Conservation (phyloP, 2,888 invertebrate species). For the Cordilura impudica region DNA sequence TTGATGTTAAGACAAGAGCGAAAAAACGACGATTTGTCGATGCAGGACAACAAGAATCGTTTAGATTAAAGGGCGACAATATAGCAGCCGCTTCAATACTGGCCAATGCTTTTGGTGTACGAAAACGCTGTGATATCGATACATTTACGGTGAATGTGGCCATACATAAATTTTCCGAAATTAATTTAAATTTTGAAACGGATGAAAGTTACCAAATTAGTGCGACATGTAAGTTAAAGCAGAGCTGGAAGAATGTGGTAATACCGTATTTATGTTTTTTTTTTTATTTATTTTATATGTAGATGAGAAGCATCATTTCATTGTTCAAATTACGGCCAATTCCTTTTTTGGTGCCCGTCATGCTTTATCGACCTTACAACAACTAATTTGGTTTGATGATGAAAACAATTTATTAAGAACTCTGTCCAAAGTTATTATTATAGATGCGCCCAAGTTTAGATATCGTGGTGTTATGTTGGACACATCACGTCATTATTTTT, state of each 20-base stretch:
- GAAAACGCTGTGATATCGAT: conserved; percentile 72
- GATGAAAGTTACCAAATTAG: conserved; percentile 87
- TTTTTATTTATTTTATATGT: too few relatives aligned
- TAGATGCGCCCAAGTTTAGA: conserved; percentile 86
- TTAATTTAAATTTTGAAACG: conserved; percentile 82
- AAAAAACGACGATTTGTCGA: conserved; percentile 54
- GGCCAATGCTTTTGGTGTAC: conserved; percentile 66
- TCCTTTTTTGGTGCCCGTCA: conserved; percentile 89
- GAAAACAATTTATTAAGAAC: conserved; percentile 82
- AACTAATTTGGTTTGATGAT: conserved; percentile 89
- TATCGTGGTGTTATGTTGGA: conserved; percentile 94
- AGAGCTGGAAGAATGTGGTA: too few relatives aligned
- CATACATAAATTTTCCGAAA: conserved; percentile 80
- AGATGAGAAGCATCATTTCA: conserved; percentile 77
- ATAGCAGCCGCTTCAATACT: conserved; percentile 63
- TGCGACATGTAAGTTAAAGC: conserved; percentile 79
- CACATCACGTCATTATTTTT: conserved; percentile 93
- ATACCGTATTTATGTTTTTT: too few relatives aligned
- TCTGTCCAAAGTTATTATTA: conserved; percentile 83
- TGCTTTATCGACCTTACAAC: conserved; percentile 87
- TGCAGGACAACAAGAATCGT: conserved; percentile 51
- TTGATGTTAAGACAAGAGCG: conserved; percentile 46
- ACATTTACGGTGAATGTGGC: conserved; percentile 77
- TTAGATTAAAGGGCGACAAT: conserved; percentile 49
- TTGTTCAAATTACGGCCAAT: conserved; percentile 82